Evolutionary conservation across 2,888 invertebrate species (phyloP), one percentile per base, ranked within the genome.

Genomic region (Serrognathus titanus): DNA sequence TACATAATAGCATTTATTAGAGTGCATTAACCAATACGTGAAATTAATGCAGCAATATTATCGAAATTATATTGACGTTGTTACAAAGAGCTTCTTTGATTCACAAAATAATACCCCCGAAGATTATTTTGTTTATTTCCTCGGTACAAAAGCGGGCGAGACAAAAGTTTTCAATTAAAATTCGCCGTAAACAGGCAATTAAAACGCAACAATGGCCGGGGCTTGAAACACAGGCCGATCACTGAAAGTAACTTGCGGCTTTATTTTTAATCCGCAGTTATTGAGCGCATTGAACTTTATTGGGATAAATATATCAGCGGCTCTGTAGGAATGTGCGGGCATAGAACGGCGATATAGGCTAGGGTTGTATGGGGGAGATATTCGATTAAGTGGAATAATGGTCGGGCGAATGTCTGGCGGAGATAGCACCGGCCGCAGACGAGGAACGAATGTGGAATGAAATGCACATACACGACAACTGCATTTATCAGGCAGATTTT

Each of bases 341-440:
- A 31, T 31, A 31, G 24, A 31, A 4, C 24, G 24, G 4, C 24
- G 24, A 31, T 31, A 43, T 48, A 53, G 55, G 58, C 55, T 54
- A 43, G 13, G 12, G 43, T 43, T 43, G 43, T 43, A 16, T 43
- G 20, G 49, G 49, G 36, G 57, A 66, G 66, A 62, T 63, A 67
- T 66, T 67, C 67, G 67, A 67, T 67, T 67, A 67, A 67, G 67
- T 66, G 67, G 67, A 67, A 67, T 67, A 67, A 67, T 67, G 65
- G 65, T 38, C 57, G 55, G 62, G 63, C 63, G 67, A 66, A 66
- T 67, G 67, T 65, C 61, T 60, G 58, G 53, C 38, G 48, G 63
- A 67, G 67, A 67, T 67, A 67, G 63, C 64, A 53, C 45, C 36
- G 16, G n/a, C 49, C 49, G 38, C 12, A 9, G 49, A 57, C 58